Percentiles rank a stretch among this genome's conserved stretches.
phyloP scores from a whole-genome alignment of 23 tunicate species.

The Botrylloides violaceus region DNA sequence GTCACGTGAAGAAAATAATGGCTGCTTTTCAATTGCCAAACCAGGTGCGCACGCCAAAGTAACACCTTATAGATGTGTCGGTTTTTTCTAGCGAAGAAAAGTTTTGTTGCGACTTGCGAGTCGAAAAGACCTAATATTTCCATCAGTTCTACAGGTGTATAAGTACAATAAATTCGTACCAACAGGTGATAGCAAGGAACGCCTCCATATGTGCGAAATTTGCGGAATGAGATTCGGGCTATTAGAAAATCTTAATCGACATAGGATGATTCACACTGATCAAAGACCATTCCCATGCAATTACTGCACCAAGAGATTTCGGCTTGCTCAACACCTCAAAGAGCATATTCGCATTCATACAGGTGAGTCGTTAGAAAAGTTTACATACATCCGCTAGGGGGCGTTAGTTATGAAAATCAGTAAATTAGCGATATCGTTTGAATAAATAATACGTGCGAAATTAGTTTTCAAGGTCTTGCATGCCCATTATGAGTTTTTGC shows the following conservation, averaged over 20 bases:
- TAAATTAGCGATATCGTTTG: too few species aligned
- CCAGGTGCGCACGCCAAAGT: too few species aligned
- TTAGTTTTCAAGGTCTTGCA: too few species aligned
- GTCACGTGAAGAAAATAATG: too few species aligned
- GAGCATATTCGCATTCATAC: slow-evolving; percentile 95
- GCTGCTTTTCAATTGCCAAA: too few species aligned
- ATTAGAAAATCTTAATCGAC: slow-evolving; percentile 75
- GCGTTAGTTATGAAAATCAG: too few species aligned
- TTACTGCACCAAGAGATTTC: slow-evolving; percentile 78
- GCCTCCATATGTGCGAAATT: slow-evolving; percentile 67
- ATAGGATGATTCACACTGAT: slow-evolving; percentile 87
- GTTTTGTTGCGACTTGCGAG: too few species aligned
- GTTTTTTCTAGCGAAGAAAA: too few species aligned
- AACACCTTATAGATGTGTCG: too few species aligned
- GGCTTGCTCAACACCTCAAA: slow-evolving; percentile 93
- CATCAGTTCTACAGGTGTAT: neutral
- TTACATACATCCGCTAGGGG: too few species aligned
- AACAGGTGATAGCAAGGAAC: slow-evolving; percentile 13
- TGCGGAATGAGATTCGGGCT: slow-evolving; percentile 84
- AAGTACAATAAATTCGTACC: neutral
- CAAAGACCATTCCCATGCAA: slow-evolving; percentile 74
- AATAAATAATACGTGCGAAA: too few species aligned
- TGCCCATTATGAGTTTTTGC: too few species aligned
- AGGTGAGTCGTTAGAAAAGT: slow-evolving; percentile 29
- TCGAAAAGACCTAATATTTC: neutral